Evolutionary conservation across 2,888 invertebrate genomes (phyloP), one percentile per base, ranked within the genome.

Genomic region (Idaea biselata): DNA sequence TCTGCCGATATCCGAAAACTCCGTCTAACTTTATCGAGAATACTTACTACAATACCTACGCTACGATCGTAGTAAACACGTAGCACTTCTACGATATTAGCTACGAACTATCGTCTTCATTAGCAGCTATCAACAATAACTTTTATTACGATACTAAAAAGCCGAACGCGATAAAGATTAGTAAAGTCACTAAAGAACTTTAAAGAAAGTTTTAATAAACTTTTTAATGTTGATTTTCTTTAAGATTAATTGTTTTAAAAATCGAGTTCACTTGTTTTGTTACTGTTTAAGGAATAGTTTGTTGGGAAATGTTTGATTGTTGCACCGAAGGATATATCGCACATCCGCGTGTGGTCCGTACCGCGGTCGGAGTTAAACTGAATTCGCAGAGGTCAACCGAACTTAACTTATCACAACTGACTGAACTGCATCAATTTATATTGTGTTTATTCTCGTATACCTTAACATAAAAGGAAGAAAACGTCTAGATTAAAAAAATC

Each of bases 321-420:
- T 44, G 11, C 44, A 44, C 14, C 44, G 44, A 33, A n/a, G 60
- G 55, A 62, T 53, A 16, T 66, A 18, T 14, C 17, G 18, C 31
- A 25, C 25, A 17, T 62, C 11, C 61, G 66, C 79, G 77, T 77
- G 73, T 67, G 56, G 60, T 60, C 72, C 61, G 63, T 31, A 63
- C 60, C 75, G 73, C 76, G 77, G 61, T 68, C 73, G 70, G 71
- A 68, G 61, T 68, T 69, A 61, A 58, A 78, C 79, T 78, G 74
- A 75, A 72, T 65, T 67, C 61, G 61, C 16, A 58, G 59, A 67
- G 63, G 63, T 67, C 68, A 67, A 60, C 62, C 63, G n/a, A 57
- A 44, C 63, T 56, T 60, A 58, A 57, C 62, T 65, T 64, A 68
- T 65, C 63, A 63, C 61, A 53, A 59, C 55, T 44, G 61, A 60